Conservation (phyloP, 2,888 invertebrate species). For the Hypselothyrea guttata region DNA sequence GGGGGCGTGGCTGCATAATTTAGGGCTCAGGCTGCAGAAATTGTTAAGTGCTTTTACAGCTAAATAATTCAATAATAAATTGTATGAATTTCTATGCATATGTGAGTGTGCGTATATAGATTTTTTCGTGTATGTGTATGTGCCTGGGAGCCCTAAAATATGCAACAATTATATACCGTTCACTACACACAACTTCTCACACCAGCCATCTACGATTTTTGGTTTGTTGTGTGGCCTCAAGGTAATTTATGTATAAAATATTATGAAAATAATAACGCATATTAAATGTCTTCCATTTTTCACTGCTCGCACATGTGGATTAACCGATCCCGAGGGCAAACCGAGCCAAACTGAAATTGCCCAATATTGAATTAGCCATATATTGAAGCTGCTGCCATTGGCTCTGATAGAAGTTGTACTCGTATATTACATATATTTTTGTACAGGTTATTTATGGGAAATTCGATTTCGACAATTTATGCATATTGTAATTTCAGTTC, state of each 20-base stretch:
- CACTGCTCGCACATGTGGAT: conserved; percentile 16
- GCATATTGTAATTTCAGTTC: too few relatives aligned
- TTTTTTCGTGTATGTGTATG: conserved; percentile 35
- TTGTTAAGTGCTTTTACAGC: conserved; percentile 70
- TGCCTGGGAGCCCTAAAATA: conserved; percentile 58
- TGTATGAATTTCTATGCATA: conserved; percentile 33
- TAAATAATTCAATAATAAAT: conserved; percentile 62
- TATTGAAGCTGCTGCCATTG: not conserved
- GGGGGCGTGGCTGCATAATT: conserved; percentile 64
- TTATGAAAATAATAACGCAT: conserved; percentile 69
- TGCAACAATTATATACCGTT: conserved; percentile 69
- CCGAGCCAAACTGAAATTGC: conserved; percentile 15
- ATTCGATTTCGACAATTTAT: too few relatives aligned
- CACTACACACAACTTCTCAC: conserved; percentile 2
- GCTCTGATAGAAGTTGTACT: not conserved
- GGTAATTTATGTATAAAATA: conserved; percentile 72
- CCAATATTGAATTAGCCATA: conserved; percentile 25
- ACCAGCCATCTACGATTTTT: conserved; percentile 28
- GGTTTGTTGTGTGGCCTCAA: conserved; percentile 51
- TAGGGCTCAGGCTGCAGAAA: conserved; percentile 66
- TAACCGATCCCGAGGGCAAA: conserved; percentile 9
- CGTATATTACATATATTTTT: not conserved
- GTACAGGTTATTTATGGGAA: not conserved
- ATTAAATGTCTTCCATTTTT: conserved; percentile 44
- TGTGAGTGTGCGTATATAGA: conserved; percentile 6